Percentiles rank a stretch among this genome's conserved stretches.
phyloP scores from a whole-genome alignment of 2,888 invertebrate genomes.

The Cetonia aurata region DNA sequence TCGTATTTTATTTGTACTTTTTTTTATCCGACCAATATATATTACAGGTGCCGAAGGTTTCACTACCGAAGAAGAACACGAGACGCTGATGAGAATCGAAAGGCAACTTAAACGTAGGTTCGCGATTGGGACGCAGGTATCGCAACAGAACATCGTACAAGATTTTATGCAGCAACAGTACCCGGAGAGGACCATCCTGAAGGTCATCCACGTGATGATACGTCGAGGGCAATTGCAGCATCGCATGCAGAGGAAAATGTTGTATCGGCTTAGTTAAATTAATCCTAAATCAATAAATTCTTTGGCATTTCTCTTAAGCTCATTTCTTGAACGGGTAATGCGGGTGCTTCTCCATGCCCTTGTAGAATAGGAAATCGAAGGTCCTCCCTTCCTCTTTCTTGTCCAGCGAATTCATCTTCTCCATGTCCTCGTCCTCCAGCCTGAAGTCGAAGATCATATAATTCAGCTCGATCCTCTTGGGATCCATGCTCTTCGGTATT shows the following conservation, averaged over 20 bases:
- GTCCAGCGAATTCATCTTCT: conserved; percentile 71
- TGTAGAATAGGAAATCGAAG: conserved; percentile 77
- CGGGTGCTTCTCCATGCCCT: conserved; percentile 77
- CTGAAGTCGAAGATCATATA: conserved; percentile 77
- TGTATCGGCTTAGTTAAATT: conserved; percentile 87
- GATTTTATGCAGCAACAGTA: conserved; percentile 89
- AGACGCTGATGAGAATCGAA: conserved; percentile 89
- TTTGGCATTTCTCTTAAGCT: no score
- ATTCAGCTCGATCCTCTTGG: conserved; percentile 77
- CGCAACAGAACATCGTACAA: conserved; percentile 92
- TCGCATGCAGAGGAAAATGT: conserved; percentile 96
- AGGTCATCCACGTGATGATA: conserved; percentile 95
- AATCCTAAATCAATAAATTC: no score
- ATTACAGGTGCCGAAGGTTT: conserved; percentile 94
- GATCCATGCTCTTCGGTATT: conserved; percentile 84
- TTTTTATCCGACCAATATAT: no score
- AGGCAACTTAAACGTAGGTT: conserved; percentile 94
- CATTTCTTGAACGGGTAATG: conserved; percentile 73
- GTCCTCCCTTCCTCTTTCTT: conserved; percentile 75
- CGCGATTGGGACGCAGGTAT: conserved; percentile 96
- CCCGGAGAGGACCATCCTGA: conserved; percentile 86
- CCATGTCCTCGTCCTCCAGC: conserved; percentile 70
- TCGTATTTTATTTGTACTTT: conserved; percentile 12
- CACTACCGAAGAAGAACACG: conserved; percentile 94
- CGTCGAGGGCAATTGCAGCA: conserved; percentile 96